Percentiles rank a stretch among this genome's conserved stretches.
phyloP scores from a whole-genome alignment of 2,113 vertebrate genomes.

The Cheilinus undulatus region DNA sequence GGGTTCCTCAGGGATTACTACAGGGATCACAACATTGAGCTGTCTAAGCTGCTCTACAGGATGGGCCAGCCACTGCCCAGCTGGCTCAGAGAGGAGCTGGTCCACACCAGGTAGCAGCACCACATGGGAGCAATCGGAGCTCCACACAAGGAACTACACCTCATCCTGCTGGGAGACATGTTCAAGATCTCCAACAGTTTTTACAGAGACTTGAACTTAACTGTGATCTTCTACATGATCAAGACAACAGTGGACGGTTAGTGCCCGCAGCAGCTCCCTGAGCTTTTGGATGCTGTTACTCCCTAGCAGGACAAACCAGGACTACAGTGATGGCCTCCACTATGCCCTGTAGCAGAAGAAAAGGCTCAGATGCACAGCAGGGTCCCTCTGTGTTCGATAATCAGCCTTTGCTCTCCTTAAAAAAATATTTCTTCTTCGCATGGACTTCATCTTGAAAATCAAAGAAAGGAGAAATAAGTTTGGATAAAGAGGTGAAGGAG shows the following conservation, averaged over 20 bases:
- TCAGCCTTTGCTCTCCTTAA: conserved; percentile 35
- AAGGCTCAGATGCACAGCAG: conserved; percentile 35
- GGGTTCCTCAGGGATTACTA: conserved; percentile 94
- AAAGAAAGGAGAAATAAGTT: conserved; percentile 3
- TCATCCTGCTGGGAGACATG: conserved; percentile 37
- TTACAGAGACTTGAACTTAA: conserved; percentile 29
- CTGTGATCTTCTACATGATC: conserved; percentile 49
- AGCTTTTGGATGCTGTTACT: background rate
- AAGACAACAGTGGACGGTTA: conserved; percentile 19
- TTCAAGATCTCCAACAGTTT: conserved; percentile 46
- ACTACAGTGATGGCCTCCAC: conserved; percentile 4
- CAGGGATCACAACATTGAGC: conserved; percentile 95
- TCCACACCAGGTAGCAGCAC: conserved; percentile 94
- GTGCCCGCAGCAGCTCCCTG: conserved; percentile 10
- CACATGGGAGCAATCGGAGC: conserved; percentile 35
- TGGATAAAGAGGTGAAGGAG: conserved; percentile 14
- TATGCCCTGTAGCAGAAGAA: conserved; percentile 31
- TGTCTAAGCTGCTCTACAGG: conserved; percentile 97
- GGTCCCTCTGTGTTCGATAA: conserved; percentile 51
- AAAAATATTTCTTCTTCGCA: conserved; percentile 42
- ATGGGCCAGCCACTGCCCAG: conserved; percentile 94
- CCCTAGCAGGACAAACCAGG: conserved; percentile 29
- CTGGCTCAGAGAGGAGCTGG: conserved; percentile 96
- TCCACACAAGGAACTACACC: conserved; percentile 57
- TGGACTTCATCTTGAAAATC: conserved; percentile 52